Percentiles rank a stretch among this genome's conserved stretches.
Evolutionary conservation across 2,888 invertebrate genomes (phyloP).

Genomic region (Heteromyza rotundicornis): DNA sequence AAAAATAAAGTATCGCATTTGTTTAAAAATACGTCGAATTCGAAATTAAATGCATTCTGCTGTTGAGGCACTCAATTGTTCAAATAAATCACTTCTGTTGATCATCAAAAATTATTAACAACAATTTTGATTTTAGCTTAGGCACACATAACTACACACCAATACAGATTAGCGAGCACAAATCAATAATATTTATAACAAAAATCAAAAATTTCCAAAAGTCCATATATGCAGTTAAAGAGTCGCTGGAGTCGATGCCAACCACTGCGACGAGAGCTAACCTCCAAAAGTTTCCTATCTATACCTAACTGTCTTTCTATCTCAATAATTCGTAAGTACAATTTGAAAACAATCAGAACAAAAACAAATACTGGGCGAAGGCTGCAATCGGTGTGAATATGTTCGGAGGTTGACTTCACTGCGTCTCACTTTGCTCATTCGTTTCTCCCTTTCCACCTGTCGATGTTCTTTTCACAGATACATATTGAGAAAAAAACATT

Average conservation of each 20-base stretch:
- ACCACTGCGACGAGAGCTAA: too few species aligned
- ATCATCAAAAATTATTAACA: background rate
- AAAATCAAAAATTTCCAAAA: too few species aligned
- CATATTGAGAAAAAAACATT: background rate
- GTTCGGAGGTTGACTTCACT: background rate
- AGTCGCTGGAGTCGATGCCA: too few species aligned
- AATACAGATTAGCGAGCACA: too few species aligned
- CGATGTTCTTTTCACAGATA: slow-evolving; percentile 1
- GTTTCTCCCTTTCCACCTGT: background rate
- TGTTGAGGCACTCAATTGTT: background rate
- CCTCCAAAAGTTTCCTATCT: too few species aligned
- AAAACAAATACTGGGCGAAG: background rate
- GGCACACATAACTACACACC: background rate
- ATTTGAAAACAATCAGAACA: background rate
- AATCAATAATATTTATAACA: too few species aligned
- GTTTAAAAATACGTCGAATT: too few species aligned
- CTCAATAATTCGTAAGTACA: background rate
- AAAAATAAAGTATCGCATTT: too few species aligned
- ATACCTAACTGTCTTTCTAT: background rate
- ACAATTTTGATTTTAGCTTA: background rate
- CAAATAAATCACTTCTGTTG: background rate
- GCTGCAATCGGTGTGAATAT: background rate
- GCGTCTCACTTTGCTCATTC: too few species aligned
- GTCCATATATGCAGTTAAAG: too few species aligned
- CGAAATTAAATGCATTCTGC: background rate